Base-by-base conservation (phyloP, 2,888 invertebrate species). In the Pardosa pseudoannulata region DNA sequence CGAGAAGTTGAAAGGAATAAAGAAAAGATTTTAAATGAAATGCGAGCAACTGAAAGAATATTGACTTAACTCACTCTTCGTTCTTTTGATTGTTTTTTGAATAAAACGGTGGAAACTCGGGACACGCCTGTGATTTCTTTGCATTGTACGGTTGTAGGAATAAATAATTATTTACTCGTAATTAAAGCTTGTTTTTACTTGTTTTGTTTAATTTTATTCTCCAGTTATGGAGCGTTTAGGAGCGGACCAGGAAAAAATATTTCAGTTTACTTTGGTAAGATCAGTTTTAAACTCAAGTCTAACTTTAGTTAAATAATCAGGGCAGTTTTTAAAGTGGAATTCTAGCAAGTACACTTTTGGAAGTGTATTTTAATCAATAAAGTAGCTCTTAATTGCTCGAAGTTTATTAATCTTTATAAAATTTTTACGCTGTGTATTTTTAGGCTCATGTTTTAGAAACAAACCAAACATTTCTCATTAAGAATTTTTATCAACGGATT, bases 111-210 rank as follows among this genome's bases (percentile, higher is more conserved):
- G 23, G 56, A 56, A n/a, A 11, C 5, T 29, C 28, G 62, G 13
- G 27, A 16, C 19, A 6, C 6, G 71, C n/a, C 71, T 28, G 11
- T 65, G 73, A 73, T 80, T 78, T 78, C 73, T 73, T 80, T 80
- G 65, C 56, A 50, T 56, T 50, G 67, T 67, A 9, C 64, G 19
- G 67, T 67, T 65, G 68, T 50, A 68, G 80, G 80, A 74, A 80
- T 67, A 74, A 80, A 80, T 80, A 80, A 80, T 80, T 80, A 73
- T 71, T 74, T 68, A 50, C 27, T 50, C 56, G 36, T 80, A 80
- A 80, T 80, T 80, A 67, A 56, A 32, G 64, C 36, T 31, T 36
- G 46, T 50, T 36, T 67, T 56, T 67, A 29, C 50, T 73, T 68
- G 39, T 29, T 27, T 39, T 28, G 7, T n/a, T 73, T 31, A 27